Conservation (phyloP, 2,888 invertebrate genomes). For the Drosophila emarginata region DNA sequence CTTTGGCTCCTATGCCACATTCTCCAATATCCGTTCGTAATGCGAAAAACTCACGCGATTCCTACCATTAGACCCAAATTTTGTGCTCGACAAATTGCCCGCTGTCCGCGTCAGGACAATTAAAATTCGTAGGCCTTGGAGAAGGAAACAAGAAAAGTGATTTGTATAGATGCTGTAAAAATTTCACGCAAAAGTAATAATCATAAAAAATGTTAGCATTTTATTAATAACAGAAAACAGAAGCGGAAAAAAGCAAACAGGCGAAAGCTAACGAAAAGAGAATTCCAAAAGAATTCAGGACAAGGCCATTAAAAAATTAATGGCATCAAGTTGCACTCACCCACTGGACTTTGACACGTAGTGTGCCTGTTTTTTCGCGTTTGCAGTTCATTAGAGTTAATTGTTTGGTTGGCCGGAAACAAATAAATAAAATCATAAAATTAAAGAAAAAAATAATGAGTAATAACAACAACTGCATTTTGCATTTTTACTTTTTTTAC, state of each 20-base stretch:
- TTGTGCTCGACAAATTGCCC: conserved; percentile 69
- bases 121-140: conserved; percentile 80
- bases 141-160: conserved; percentile 55
- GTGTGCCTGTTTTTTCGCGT: conserved; percentile 64
- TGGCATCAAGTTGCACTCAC: conserved; percentile 64
- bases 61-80: conserved; percentile 55
- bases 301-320: conserved; percentile 50
- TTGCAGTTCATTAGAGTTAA: conserved; percentile 71
- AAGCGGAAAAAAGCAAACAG: conserved; percentile 14
- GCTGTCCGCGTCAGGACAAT: conserved; percentile 63
- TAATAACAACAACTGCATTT: conserved; percentile 20
- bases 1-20: conserved; percentile 8
- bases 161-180: conserved; percentile 54
- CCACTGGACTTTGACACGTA: conserved; percentile 81
- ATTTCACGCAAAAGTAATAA: conserved; percentile 37
- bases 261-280: conserved; percentile 34
- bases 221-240: neutral
- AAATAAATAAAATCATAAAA: conserved; percentile 51
- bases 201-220: conserved; percentile 33
- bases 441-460: conserved; percentile 37
- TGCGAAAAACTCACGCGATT: conserved; percentile 65
- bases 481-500: neutral
- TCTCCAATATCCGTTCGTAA: conserved; percentile 33
- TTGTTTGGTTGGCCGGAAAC: conserved; percentile 61
- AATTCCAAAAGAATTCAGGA: conserved; percentile 21